Percentiles rank a stretch among this genome's conserved stretches.
These are phyloP conservation scores for Chouioia cunea DNA, from an alignment of 2,888 invertebrate species.

Conservation along the genomic window DNA sequence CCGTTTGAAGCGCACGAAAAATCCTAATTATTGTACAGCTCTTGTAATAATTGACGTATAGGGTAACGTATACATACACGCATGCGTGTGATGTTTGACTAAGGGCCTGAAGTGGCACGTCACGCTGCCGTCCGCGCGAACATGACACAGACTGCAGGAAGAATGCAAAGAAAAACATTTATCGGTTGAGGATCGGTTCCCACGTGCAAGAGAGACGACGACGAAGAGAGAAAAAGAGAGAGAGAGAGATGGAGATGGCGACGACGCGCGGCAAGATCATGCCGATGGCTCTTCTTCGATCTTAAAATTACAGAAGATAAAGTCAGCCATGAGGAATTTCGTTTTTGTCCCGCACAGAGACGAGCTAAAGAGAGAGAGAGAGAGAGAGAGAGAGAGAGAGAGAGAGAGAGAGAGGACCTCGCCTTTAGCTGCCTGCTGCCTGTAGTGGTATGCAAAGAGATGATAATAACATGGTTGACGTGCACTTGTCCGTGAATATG, in stretches of 20 bases:
- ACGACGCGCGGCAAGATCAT: too few species aligned
- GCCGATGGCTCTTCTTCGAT: constrained; percentile 17
- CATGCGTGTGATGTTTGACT: neutral
- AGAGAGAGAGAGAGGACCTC: too few species aligned
- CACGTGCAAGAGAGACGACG: neutral
- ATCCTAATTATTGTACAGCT: neutral
- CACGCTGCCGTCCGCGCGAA: constrained; percentile 52
- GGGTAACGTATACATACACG: neutral
- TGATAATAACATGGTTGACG: constrained; percentile 36
- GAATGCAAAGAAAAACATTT: constrained; percentile 33
- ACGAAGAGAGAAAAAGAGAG: neutral
- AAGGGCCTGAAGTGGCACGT: constrained; percentile 31
- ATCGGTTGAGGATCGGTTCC: neutral
- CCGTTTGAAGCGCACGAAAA: too few species aligned
- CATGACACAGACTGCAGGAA: neutral
- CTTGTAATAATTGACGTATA: neutral
- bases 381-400: too few species aligned
- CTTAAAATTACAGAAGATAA: constrained; percentile 41
- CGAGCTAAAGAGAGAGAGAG: neutral
- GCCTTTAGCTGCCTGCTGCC: neutral
- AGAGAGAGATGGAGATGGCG: neutral
- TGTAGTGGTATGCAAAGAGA: constrained; percentile 22
- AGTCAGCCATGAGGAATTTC: constrained; percentile 36
- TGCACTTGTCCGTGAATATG: constrained; percentile 5
- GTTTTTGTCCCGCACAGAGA: constrained; percentile 31